phyloP scores from a whole-genome alignment of 1,140 invertebrate genomes.

The Drosophila novamexicana region DNA sequence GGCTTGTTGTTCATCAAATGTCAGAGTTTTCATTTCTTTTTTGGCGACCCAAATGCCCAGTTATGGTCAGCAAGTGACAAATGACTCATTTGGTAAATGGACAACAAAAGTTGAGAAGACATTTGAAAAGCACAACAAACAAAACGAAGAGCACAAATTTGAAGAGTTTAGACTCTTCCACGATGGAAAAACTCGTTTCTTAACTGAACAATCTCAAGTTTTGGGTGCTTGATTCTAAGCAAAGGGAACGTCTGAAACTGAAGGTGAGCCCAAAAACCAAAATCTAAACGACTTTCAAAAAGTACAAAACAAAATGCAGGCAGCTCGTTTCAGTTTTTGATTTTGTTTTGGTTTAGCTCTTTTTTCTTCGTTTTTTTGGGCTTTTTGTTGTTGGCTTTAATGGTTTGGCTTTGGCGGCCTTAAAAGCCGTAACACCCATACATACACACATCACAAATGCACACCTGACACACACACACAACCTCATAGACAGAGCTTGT shows the following conservation, averaged over 20 bases:
- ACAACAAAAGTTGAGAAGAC: conserved; percentile 28
- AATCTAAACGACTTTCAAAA: conserved; percentile 72
- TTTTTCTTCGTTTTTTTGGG: background rate
- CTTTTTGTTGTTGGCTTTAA: conserved; percentile 55
- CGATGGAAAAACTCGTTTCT: conserved; percentile 42
- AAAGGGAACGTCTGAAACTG: conserved; percentile 26
- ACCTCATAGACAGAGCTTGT: conserved; percentile 12
- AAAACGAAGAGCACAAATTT: conserved; percentile 12
- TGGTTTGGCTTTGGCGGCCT: conserved; percentile 56
- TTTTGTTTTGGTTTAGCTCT: conserved; percentile 11
- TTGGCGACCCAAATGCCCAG: conserved; percentile 37
- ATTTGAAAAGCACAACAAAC: conserved; percentile 18
- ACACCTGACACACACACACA: conserved; percentile 50
- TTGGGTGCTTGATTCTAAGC: conserved; percentile 21
- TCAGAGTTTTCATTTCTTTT: conserved; percentile 49
- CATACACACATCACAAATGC: conserved; percentile 28
- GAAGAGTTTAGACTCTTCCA: conserved; percentile 19
- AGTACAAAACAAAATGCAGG: conserved; percentile 43
- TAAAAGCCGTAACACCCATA: conserved; percentile 49
- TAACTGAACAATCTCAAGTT: conserved; percentile 6
- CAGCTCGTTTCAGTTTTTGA: conserved; percentile 61
- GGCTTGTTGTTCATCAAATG: conserved; percentile 45
- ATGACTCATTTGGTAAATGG: conserved; percentile 59
- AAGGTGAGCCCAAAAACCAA: conserved; percentile 50
- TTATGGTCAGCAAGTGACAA: conserved; percentile 34